A percentile compares a stretch with the other conserved stretches of the same genome.
Conservation (phyloP, 2,888 invertebrate genomes). For the Rosalia funebris region DNA sequence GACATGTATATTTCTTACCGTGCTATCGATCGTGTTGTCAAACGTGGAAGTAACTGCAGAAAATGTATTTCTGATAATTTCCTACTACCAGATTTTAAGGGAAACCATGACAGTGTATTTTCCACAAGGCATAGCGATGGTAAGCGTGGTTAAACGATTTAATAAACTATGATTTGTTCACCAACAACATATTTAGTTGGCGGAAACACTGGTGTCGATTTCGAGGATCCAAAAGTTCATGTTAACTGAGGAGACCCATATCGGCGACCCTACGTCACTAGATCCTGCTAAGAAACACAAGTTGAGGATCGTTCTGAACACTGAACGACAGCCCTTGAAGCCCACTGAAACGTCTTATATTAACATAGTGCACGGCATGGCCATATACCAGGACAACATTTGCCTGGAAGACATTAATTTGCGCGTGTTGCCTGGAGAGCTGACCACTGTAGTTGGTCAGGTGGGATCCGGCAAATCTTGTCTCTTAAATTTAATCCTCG, state of each 20-base stretch:
- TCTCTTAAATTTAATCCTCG: slow-evolving; percentile 63
- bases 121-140: slow-evolving; percentile 70
- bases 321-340: neutral
- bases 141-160: slow-evolving; percentile 36
- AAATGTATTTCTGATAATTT: slow-evolving; percentile 67
- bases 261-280: slow-evolving; percentile 55
- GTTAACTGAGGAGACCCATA: slow-evolving; percentile 51
- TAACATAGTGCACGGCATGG: slow-evolving; percentile 31
- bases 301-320: slow-evolving; percentile 7
- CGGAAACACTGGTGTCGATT: slow-evolving; percentile 71
- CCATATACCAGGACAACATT: slow-evolving; percentile 54
- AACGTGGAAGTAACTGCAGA: slow-evolving; percentile 63
- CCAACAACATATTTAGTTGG: slow-evolving; percentile 50
- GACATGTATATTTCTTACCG: slow-evolving; percentile 75
- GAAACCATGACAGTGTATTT: slow-evolving; percentile 71
- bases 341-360: slow-evolving; percentile 9
- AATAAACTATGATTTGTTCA: neutral
- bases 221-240: slow-evolving; percentile 56
- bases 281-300: slow-evolving; percentile 45
- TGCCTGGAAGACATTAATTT: slow-evolving; percentile 64
- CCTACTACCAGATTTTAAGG: slow-evolving; percentile 72
- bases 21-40: slow-evolving; percentile 68
- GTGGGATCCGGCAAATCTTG: slow-evolving; percentile 75
- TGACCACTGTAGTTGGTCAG: slow-evolving; percentile 72
- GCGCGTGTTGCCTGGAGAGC: slow-evolving; percentile 60